Evolutionary conservation across 1,140 invertebrate genomes (phyloP).

Genomic region (Drosophila neocordata): DNA sequence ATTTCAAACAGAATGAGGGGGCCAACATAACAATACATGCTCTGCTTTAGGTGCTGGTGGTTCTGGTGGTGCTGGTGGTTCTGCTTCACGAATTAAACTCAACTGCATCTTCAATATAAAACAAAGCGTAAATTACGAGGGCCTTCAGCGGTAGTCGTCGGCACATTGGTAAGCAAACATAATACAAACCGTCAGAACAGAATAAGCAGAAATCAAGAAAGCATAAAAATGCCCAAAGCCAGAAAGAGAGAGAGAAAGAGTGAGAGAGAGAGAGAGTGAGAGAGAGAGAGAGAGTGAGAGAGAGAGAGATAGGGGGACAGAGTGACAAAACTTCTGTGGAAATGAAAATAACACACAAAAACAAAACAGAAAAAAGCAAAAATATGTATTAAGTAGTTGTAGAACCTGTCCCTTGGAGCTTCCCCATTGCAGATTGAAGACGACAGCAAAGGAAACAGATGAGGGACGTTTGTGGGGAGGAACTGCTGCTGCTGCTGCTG

Average conservation of each 20-base stretch:
- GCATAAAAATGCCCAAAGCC: conserved; percentile 57
- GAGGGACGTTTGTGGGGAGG: conserved; percentile 22
- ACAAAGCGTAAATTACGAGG: conserved; percentile 76
- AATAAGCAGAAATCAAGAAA: conserved; percentile 63
- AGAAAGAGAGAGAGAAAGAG: conserved; percentile 15
- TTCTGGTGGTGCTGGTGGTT: not conserved
- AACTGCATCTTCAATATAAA: conserved; percentile 63
- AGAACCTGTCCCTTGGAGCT: conserved; percentile 58
- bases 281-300: conserved; percentile 7
- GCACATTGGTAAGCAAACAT: conserved; percentile 7
- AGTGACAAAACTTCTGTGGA: conserved; percentile 12
- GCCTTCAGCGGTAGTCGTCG: conserved; percentile 24
- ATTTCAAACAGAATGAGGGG: conserved; percentile 47
- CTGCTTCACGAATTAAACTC: conserved; percentile 49
- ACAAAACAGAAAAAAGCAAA: too few relatives aligned
- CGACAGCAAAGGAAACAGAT: conserved; percentile 32
- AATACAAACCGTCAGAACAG: conserved; percentile 22
- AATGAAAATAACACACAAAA: conserved; percentile 35
- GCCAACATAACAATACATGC: conserved; percentile 21
- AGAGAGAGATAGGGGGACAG: not conserved
- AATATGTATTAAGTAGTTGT: conserved; percentile 68
- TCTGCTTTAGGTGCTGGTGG: not conserved
- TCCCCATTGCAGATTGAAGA: too few relatives aligned
- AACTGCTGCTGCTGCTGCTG: conserved; percentile 1
- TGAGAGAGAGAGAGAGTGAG: not conserved